Evolutionary conservation across 1,140 invertebrate species (phyloP).

Genomic region (Ceratina calcarata): DNA sequence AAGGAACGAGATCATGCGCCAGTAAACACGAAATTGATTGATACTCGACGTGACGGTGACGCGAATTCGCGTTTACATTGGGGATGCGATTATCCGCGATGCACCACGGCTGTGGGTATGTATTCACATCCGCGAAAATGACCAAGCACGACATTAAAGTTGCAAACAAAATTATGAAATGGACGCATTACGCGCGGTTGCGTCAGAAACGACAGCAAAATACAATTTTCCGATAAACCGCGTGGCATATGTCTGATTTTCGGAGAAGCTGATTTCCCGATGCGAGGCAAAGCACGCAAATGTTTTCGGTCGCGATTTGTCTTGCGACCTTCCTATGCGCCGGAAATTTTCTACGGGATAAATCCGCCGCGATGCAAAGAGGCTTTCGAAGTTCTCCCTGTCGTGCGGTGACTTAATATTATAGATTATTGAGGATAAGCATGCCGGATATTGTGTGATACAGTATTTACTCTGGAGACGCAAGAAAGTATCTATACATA

Average conservation of each 20-base stretch:
- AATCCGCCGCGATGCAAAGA: not conserved
- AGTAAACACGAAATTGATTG: constrained; percentile 14
- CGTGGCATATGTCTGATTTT: not conserved
- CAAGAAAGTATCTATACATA: no score
- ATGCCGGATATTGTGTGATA: not conserved
- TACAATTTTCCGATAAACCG: not conserved
- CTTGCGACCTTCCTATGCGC: not conserved
- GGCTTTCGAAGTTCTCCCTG: not conserved
- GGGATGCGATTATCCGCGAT: not conserved
- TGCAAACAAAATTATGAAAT: constrained; percentile 28
- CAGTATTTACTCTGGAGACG: not conserved
- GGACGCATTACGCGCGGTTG: not conserved
- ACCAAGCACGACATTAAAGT: not conserved
- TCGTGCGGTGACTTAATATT: not conserved
- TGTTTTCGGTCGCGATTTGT: not conserved
- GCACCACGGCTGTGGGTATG: no score
- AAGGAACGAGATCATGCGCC: constrained; percentile 6
- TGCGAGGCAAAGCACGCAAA: not conserved
- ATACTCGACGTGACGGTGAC: constrained; percentile 15
- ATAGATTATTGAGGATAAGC: not conserved
- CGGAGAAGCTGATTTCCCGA: not conserved
- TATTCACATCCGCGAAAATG: not conserved
- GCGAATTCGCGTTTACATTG: constrained; percentile 15
- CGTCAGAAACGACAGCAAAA: not conserved
- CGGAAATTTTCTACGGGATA: not conserved